Conservation (phyloP, 2,113 vertebrate genomes). For the Bos javanicus region DNA sequence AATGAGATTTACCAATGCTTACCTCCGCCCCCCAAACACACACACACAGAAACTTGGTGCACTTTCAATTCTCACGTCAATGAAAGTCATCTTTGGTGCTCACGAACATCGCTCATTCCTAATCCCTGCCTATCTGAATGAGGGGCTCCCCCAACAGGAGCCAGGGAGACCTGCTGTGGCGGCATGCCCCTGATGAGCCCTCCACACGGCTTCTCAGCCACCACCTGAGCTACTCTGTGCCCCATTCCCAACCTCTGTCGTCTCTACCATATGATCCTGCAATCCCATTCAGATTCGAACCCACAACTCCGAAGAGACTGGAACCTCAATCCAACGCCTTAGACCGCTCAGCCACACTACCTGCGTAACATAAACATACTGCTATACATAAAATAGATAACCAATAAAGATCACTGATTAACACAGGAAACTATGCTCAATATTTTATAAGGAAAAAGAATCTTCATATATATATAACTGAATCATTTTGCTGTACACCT, state of each 20-base stretch:
- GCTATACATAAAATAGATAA: neutral
- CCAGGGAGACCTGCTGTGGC: rapidly evolving
- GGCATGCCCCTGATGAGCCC: neutral
- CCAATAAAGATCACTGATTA: neutral
- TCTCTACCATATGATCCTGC: neutral
- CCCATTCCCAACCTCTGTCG: neutral
- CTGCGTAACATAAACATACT: neutral
- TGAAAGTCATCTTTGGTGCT: neutral
- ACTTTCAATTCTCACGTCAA: neutral
- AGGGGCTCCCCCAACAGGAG: neutral
- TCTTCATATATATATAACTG: neutral
- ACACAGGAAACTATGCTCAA: neutral
- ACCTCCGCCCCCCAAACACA: neutral
- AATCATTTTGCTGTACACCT: neutral
- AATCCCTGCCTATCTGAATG: too few species aligned
- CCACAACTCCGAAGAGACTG: neutral
- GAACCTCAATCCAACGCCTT: neutral
- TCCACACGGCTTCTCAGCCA: neutral
- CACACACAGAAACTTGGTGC: neutral
- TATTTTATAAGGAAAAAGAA: neutral
- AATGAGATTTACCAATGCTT: neutral
- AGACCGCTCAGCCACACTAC: neutral
- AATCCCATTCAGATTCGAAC: neutral
- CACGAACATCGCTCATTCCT: neutral
- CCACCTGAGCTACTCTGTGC: neutral